Base-by-base conservation (phyloP, 2,113 vertebrate species). In the Chloebia gouldiae region DNA sequence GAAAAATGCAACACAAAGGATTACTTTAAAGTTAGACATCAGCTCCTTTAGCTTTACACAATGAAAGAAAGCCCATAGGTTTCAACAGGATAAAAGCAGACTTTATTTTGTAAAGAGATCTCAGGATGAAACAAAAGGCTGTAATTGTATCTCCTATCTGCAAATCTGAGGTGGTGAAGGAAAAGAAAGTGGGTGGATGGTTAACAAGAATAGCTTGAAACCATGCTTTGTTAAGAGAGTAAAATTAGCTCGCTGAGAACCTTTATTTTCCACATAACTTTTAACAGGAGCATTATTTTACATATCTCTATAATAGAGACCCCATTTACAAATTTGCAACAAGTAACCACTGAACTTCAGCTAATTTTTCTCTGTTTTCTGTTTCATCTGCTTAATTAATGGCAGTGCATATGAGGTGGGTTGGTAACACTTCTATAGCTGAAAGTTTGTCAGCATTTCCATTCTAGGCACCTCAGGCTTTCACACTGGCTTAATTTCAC, bases 211-310 rank as follows among this genome's bases (percentile, higher is more conserved):
- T 95, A 92, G 90, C 81, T 96, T 95, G 96, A 97, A 98, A 95
- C 86, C 95, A 35, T 65, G 80, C 95, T 97, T 95, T 97, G 91
- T 97, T 97, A 91, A 72, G 30, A 84, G 78, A 94, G 95, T 97
- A 97, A 98, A 98, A 96, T 97, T 98, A 98, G 89, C 96, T 97
- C 90, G 92, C 95, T 97, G 94, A 97, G 97, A 98, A 97, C 88
- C 57, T 97, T 96, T 88, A 82, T 96, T 96, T 96, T 95, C 88
- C 77, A 84, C 60, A 73, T 80, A 95, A 97, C 83, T 92, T 86
- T 92, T 97, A 93, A 92, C 85, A 59, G 75, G 44, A 96, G 80
- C 91, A 93, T 92, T 97, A 81, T 83, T 96, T 97, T 97, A 97
- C 88, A 27, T 96, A 95, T 69, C 73, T 95, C 51, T 39, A 11